Evolutionary conservation across 2,797 vertebrate species (phyloP), one percentile per base, ranked within the genome.

Genomic region (Syngnathus acus): DNA sequence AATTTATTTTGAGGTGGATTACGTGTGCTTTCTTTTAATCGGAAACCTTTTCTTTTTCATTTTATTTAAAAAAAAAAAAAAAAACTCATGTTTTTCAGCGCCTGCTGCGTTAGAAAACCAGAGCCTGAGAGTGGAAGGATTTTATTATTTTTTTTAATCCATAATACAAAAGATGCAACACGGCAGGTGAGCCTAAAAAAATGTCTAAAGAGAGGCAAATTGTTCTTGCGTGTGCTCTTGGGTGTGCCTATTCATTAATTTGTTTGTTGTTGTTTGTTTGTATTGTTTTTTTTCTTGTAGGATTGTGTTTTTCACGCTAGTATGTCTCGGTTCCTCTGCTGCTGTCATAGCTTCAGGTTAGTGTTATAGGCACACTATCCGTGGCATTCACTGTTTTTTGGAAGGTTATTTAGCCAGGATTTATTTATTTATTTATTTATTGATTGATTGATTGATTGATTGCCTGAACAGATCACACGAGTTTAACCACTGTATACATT

Each of bases 321-420:
- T 78, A 23, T 70, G 68, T 50, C 75, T 79, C 38, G 75, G 53
- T 43, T 14, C 57, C 11, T 42, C 37, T 40, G 62, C 66, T 61
- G 72, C 66, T 53, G 13, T 61, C 10, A 70, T 71, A 19, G 62
- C 79, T 65, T 71, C 87, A 85, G 88, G 89, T 91, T 69, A 21
- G 78, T 73, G 13, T 17, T 62, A 13, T 17, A 38, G 26, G 23
- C 26, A 21, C 19, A 7, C 19, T 51, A 8, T 51, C 2, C 3
- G 17, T 51, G n/a, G 9, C 48, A 51, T 51, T 51, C 17, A 21
- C n/a, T 17, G 16, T 48, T 48, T 48, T 48, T 13, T 19, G 32
- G 32, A 4, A 32, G 32, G 32, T 32, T 4, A 32, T 32, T 32
- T 32, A 4, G 32, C 32, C 32, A 32, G 4, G 32, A 32, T 32